Evolutionary conservation across 2,113 vertebrate species (phyloP).

Genomic region (Mobula birostris): DNA sequence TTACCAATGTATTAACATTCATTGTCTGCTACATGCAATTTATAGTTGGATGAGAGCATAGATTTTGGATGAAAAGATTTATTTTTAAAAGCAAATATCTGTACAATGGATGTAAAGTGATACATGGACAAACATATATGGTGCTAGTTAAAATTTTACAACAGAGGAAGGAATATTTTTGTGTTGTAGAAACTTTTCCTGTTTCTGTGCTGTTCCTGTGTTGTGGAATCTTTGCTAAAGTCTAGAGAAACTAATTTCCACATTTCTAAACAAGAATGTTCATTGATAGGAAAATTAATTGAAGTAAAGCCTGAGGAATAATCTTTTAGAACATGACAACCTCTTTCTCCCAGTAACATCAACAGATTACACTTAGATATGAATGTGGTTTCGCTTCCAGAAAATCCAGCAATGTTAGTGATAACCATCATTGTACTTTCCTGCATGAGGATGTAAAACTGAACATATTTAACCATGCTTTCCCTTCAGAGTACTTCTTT

Average conservation of each 20-base stretch:
- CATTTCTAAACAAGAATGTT: neutral
- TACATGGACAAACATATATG: neutral
- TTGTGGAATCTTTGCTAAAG: neutral
- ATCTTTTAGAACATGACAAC: neutral
- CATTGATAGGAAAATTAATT: neutral
- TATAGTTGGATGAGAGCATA: neutral
- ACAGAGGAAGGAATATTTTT: neutral
- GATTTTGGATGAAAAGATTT: neutral
- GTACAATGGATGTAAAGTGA: neutral
- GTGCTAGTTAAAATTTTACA: neutral
- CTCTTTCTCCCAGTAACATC: neutral
- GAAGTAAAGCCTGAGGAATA: neutral
- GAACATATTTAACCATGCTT: neutral
- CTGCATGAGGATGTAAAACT: neutral
- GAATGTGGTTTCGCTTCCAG: neutral
- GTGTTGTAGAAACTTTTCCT: neutral
- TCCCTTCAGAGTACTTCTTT: neutral
- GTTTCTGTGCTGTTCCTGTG: neutral
- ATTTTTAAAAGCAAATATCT: neutral
- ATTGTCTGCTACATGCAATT: neutral
- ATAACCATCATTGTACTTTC: neutral
- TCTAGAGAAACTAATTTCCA: neutral
- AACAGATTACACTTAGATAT: neutral
- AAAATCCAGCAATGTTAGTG: neutral
- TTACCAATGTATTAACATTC: neutral